Evolutionary conservation across 2,888 invertebrate genomes (phyloP).

Genomic region (Aspidapion aeneum): DNA sequence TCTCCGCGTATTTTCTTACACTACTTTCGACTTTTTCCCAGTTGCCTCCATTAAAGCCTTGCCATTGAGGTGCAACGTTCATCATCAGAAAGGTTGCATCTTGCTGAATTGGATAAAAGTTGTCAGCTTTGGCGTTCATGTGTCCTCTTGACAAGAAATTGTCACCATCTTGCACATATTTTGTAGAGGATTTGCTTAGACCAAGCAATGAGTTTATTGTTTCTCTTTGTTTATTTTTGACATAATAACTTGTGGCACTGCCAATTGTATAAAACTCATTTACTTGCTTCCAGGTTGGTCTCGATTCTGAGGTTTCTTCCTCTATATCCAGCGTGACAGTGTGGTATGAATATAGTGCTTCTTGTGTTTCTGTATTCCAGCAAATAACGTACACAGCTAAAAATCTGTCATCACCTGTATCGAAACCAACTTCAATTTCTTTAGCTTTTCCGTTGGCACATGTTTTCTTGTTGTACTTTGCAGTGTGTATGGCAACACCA

Average conservation of each 20-base stretch:
- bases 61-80: slow-evolving; percentile 67
- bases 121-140: slow-evolving; percentile 59
- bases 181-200: slow-evolving; percentile 31
- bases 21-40: slow-evolving; percentile 53
- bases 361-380: slow-evolving; percentile 49
- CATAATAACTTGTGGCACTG: slow-evolving; percentile 39
- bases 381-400: slow-evolving; percentile 53
- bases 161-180: slow-evolving; percentile 49
- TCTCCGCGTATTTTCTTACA: slow-evolving; percentile 47
- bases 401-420: slow-evolving; percentile 46
- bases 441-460: slow-evolving; percentile 47
- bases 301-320: slow-evolving; percentile 42
- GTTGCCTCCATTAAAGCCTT: slow-evolving; percentile 56
- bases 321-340: slow-evolving; percentile 49
- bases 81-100: slow-evolving; percentile 53
- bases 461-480: slow-evolving; percentile 43
- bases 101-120: slow-evolving; percentile 56
- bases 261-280: slow-evolving; percentile 48
- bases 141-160: slow-evolving; percentile 57
- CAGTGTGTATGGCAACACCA: slow-evolving; percentile 44
- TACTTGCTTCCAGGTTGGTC: slow-evolving; percentile 50
- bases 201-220: slow-evolving; percentile 40
- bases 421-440: slow-evolving; percentile 54
- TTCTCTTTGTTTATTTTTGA: slow-evolving; percentile 32
- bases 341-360: slow-evolving; percentile 53